Base-by-base conservation (phyloP, 2,113 vertebrate species). In the Carlito syrichta region DNA sequence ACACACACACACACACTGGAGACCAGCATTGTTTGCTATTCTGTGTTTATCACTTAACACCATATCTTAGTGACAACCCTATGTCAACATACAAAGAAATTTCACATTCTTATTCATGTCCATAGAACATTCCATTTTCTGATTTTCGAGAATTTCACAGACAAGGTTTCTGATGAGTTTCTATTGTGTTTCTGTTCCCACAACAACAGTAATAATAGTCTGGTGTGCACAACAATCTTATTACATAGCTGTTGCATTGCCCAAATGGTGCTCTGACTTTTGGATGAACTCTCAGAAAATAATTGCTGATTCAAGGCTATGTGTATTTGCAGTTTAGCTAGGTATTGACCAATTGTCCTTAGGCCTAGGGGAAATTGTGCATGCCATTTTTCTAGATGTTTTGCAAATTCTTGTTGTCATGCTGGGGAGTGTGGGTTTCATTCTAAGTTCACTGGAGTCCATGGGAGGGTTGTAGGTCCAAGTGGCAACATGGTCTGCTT, bases 81-180 rank as follows among this genome's bases (percentile, higher is more conserved):
- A 22, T 5, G 2, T 13, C 3, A 27, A 32, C 32, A 9, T 20
- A 8, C n/a, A 23, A 66, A 76, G 48, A 83, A 1, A 12, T 8
- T 62, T 40, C 5, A 40, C 45, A 8, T 23, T 58, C 32, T 56
- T 20, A 16, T 3, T 1, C 8, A 76, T 3, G 6, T 32, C 14
- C 16, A 16, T 1, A 14, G 43, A 45, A 35, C 14, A 0, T 35
- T 19, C 40, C 2, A 5, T 0, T 20, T 8, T 16, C 0, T 22
- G 19, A 4, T 60, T 25, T 27, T 32, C 20, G 13, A 12, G 1
- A 14, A 40, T 19, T 35, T 56, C 45, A 30, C 1, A 19, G 38
- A 8, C 25, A 19, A 0, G 8, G 30, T 68, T 87, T 58, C 84
- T 4, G 25, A 23, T 12, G 16, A 48, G 13, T 50, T 48, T 78